Evolutionary conservation across 2,113 vertebrate genomes (phyloP).

Genomic region (Brachyhypopomus gauderio): DNA sequence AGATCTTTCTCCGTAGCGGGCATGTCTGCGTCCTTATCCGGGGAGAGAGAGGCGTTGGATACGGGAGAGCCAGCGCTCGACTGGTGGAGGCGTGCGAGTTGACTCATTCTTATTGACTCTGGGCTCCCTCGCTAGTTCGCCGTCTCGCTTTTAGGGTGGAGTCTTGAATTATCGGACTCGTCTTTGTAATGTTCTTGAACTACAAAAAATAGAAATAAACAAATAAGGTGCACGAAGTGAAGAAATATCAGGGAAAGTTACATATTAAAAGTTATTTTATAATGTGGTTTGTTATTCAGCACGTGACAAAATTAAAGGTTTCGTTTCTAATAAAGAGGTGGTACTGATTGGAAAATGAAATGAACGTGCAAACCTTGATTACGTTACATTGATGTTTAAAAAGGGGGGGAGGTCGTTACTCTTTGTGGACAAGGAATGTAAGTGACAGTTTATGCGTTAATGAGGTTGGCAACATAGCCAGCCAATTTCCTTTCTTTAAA

Average conservation of each 20-base stretch:
- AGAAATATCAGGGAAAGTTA: slow-evolving; percentile 10
- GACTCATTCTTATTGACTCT: slow-evolving; percentile 83
- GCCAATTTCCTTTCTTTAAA: no score
- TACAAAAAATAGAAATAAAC: slow-evolving; percentile 47
- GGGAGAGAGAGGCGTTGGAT: slow-evolving; percentile 72
- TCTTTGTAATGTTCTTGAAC: slow-evolving; percentile 52
- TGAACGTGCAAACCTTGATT: neutral
- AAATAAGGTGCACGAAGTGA: slow-evolving; percentile 25
- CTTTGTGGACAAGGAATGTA: neutral
- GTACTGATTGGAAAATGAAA: neutral
- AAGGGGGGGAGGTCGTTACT: neutral
- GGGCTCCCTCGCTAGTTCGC: slow-evolving; percentile 72
- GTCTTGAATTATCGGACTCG: slow-evolving; percentile 61
- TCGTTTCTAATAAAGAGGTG: neutral
- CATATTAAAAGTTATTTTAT: neutral
- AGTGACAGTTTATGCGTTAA: neutral
- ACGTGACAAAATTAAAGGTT: neutral
- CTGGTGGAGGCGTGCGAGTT: slow-evolving; percentile 82
- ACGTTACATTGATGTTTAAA: neutral
- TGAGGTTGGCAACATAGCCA: neutral
- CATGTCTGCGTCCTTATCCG: slow-evolving; percentile 83
- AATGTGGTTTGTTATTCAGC: neutral
- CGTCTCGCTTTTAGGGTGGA: slow-evolving; percentile 72
- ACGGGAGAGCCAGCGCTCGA: slow-evolving; percentile 72
- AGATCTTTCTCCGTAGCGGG: slow-evolving; percentile 86